Base-by-base conservation (phyloP, 2,797 vertebrate species). In the Galago senegalensis region DNA sequence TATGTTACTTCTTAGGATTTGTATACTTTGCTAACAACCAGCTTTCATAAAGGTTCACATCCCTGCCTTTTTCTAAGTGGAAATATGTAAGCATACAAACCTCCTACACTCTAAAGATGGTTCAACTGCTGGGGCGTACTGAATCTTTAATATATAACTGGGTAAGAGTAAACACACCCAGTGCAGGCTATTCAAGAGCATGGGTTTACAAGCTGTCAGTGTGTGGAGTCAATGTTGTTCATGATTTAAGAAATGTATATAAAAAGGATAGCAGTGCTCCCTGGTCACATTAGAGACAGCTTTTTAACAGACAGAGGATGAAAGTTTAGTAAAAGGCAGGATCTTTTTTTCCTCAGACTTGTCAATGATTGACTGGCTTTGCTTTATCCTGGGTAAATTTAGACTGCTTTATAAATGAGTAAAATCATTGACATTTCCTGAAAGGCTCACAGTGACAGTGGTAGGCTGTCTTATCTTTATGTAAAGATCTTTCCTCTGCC, bases 331-430 rank as follows among this genome's bases (percentile, higher is more conserved):
- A 23, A 72, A 80, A 92, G 37, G 14, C 65, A 93, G 34, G 25
- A 6, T 63, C 23, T 61, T 65, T 86, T 67, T 11, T 5, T 13
- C 6, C 70, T 18, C 27, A 61, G 21, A 69, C 14, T 0, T 53
- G 37, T 21, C n/a, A 21, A 61, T 5, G 27, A 31, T 53, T 84
- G 10, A 34, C 82, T 87, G 83, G 79, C 63, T 91, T 72, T 53
- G 58, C 87, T 93, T 84, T 87, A 40, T 89, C 43, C 89, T 34
- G 53, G 43, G 18, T 86, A 49, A 84, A 80, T 77, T 81, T 73
- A 83, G 83, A 93, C 31, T 82, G 92, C 88, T 94, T 87, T 85
- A 72, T 76, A 83, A 87, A 89, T 63, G 87, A 63, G 63, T 49
- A 25, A 86, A 86, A 87, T 87, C 72, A 61, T 0, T 61, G 63